phyloP scores from a whole-genome alignment of 2,888 invertebrate genomes.

The Smittia aterrima region DNA sequence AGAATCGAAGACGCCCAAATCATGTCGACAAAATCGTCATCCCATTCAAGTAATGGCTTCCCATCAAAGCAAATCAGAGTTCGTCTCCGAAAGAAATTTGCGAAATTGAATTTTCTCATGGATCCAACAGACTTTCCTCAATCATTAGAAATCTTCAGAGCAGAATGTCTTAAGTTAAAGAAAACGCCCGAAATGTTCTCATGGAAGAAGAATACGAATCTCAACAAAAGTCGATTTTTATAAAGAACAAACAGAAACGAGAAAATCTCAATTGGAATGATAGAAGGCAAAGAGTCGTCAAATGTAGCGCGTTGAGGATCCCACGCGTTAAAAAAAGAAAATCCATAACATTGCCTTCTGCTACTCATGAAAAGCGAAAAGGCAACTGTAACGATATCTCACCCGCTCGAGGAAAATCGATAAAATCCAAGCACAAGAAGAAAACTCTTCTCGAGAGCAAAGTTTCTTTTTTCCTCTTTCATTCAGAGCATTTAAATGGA shows the following conservation, averaged over 20 bases:
- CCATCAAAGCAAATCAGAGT: no score
- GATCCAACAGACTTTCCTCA: no score
- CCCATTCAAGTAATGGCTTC: no score
- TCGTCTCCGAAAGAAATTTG: no score
- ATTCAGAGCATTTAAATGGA: conserved; percentile 33
- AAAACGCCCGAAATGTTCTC: no score
- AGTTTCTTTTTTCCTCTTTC: conserved; percentile 9
- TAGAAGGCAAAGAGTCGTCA: background rate
- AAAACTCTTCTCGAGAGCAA: conserved; percentile 23
- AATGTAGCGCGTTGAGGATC: background rate
- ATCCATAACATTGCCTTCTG: background rate
- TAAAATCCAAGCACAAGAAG: conserved; percentile 29
- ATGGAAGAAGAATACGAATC: no score
- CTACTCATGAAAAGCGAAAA: background rate
- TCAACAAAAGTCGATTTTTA: background rate
- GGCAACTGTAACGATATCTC: background rate
- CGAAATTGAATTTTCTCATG: no score
- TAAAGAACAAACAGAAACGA: background rate
- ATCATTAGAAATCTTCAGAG: no score
- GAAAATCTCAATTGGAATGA: background rate
- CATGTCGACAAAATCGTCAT: no score
- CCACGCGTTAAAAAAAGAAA: conserved; percentile 5
- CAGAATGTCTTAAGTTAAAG: no score
- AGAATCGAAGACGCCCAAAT: no score
- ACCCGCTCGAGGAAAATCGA: conserved; percentile 33